Evolutionary conservation across 2,888 invertebrate species (phyloP), one percentile per base, ranked within the genome.

Genomic region (Lutraria lutraria): DNA sequence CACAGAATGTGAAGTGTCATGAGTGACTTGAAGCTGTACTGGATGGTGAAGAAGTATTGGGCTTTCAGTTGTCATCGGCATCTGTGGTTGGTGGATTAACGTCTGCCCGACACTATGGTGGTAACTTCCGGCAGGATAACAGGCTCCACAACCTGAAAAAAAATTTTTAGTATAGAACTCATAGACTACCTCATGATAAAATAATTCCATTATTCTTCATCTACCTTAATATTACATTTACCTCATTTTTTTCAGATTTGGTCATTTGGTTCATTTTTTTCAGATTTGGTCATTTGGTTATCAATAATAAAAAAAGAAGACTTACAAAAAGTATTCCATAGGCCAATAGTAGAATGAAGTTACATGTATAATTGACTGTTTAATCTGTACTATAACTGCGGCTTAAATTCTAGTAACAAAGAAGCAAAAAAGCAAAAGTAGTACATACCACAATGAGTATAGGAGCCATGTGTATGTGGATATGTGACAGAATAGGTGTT

Each of bases 401-500:
- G 43, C 43, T 43, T 8, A 4, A 43, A 43, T 8, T 43, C 43
- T 43, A 43, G 43, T 8, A 43, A 43, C 43, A 43, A 43, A 43
- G 43, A 43, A 43, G 43, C 43, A 43, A 43, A 8, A n/a, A 43
- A 4, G 43, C 8, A 43, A 4, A 43, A 43, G 43, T 43, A 43
- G 25, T 34, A 89, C 91, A 86, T 89, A 92, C 92, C 91, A 88
- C 92, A 91, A 83, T 90, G 91, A 43, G 88, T 76, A 60, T 89
- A 92, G 52, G 92, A 85, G 60, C 92, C 86, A 90, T 91, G 91
- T 63, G 86, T 81, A 81, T 89, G 89, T 90, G 93, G 91, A 86
- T 93, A 94, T 3, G 94, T 92, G 29, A 95, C 93, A 68, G 93
- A 92, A 90, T 95, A 95, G 19, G 94, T 93, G 85, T 92, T 92